Evolutionary conservation across 2,888 invertebrate genomes (phyloP).

Genomic region (Augochlorella aurata): DNA sequence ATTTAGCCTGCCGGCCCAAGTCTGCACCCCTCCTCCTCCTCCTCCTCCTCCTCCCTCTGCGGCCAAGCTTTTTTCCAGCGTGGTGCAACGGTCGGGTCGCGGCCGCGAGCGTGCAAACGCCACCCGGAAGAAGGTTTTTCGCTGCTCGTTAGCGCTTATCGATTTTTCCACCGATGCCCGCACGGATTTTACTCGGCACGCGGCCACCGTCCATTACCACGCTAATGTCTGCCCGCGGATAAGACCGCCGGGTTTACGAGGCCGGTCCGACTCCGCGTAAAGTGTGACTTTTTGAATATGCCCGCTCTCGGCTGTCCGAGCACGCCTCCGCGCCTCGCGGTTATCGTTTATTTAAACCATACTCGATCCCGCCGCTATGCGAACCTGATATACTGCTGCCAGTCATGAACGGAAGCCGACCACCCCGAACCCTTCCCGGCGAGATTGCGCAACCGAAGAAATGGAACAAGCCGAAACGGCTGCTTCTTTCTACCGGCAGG

Average conservation of each 20-base stretch:
- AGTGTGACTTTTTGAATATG: conserved; percentile 15
- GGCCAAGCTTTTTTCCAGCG: not conserved
- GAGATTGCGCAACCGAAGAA: not conserved
- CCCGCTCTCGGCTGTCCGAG: not conserved
- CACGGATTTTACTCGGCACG: conserved; percentile 32
- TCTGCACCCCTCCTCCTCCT: not conserved
- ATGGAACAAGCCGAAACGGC: not conserved
- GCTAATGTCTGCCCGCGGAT: conserved; percentile 36
- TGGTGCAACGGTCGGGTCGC: not conserved
- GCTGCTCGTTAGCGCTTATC: conserved; percentile 56
- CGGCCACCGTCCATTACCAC: conserved; percentile 33
- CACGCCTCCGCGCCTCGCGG: not conserved
- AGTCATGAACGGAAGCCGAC: conserved; percentile 5
- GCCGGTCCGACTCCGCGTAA: not conserved
- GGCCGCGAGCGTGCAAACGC: conserved; percentile 37
- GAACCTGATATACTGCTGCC: not conserved
- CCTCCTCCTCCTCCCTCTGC: not conserved
- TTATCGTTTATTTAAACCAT: conserved; percentile 8
- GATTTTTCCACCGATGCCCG: conserved; percentile 33
- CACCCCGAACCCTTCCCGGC: not conserved
- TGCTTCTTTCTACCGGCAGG: too few relatives aligned
- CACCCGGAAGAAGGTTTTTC: conserved; percentile 51
- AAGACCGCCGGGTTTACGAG: conserved; percentile 10
- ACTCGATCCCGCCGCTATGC: not conserved
- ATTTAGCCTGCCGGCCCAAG: not conserved